Base-by-base conservation (phyloP, 2,888 invertebrate genomes). In the Catocala fraxini region DNA sequence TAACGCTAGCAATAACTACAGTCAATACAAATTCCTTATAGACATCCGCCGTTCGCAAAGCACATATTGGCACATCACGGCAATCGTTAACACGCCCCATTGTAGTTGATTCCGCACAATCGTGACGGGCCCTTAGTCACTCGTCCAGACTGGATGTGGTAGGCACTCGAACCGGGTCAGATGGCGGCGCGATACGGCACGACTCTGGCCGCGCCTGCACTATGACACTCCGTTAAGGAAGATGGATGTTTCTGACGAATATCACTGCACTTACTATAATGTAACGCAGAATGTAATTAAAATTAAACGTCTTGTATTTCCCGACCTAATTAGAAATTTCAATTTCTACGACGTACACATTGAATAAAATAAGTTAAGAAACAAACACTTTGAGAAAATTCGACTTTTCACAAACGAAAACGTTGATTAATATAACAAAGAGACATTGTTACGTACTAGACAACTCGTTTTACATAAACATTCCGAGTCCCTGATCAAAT, bases 131-230 rank as follows among this genome's bases (percentile, higher is more conserved):
- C 68, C 79, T 73, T 71, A 74, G 70, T 75, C 78, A 75, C 75
- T 71, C 67, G 68, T 68, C 69, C 71, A 69, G 75, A 56, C 72
- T 71, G 71, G 68, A 63, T 74, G 75, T 70, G 70, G 73, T 73
- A 59, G 75, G 67, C 80, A 79, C 81, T 83, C 75, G 70, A 80
- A 81, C 73, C 70, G 73, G 83, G 85, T 86, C 84, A 86, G 89
- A 89, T 89, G 80, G 65, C 72, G 68, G 58, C 73, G 84, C 70
- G 91, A 91, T 91, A 91, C 75, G 85, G 89, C 91, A 91, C 91
- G 90, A 75, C 71, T 70, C 61, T 64, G 67, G 66, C 78, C 78
- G 69, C 77, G 68, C 72, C 70, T 63, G 61, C 66, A 60, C 63
- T 77, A 69, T 73, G 75, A 77, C 75, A 72, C 62, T 71, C 66